These are phyloP conservation scores for Perdita meconis DNA, from an alignment of 2,888 invertebrate genomes.

Conservation along the genomic window DNA sequence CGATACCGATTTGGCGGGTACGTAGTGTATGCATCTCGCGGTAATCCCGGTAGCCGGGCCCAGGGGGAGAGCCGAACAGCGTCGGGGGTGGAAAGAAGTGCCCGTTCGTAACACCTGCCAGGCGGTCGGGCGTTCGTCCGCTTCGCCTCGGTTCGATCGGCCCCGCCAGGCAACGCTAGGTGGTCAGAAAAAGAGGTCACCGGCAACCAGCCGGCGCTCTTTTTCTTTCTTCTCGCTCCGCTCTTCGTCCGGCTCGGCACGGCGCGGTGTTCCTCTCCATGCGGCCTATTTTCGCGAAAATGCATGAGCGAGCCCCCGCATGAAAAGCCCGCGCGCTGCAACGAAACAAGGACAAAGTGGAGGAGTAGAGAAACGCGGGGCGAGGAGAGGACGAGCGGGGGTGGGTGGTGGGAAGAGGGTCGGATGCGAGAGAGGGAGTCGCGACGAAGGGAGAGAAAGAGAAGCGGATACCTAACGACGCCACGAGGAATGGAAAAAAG, in stretches of 20 bases:
- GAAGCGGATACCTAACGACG: slow-evolving; percentile 53
- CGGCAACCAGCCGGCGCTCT: slow-evolving; percentile 49
- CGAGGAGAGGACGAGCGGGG: neutral
- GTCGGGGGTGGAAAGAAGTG: slow-evolving; percentile 35
- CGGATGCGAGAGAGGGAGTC: neutral
- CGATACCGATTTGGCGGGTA: slow-evolving; percentile 27
- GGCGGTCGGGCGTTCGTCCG: slow-evolving; percentile 25
- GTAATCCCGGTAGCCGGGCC: neutral
- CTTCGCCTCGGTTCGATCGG: slow-evolving; percentile 50
- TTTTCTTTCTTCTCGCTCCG: slow-evolving; percentile 36
- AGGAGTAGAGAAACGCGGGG: slow-evolving; percentile 14
- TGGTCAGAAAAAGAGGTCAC: slow-evolving; percentile 52
- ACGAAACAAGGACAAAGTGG: slow-evolving; percentile 54
- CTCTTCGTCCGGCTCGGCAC: slow-evolving; percentile 33
- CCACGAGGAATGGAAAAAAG: slow-evolving; percentile 61
- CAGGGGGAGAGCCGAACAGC: slow-evolving; percentile 4
- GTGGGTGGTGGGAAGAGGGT: slow-evolving; percentile 18
- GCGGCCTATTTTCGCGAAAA: slow-evolving; percentile 75
- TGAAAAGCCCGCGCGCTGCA: slow-evolving; percentile 59
- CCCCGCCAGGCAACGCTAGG: slow-evolving; percentile 17
- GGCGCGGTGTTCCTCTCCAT: slow-evolving; percentile 52
- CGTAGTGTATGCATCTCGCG: neutral
- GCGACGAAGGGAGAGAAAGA: slow-evolving; percentile 36
- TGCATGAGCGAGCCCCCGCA: slow-evolving; percentile 54
- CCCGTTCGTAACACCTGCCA: slow-evolving; percentile 54